Evolutionary conservation across 2,113 vertebrate genomes (phyloP).

Genomic region (Mesitornis unicolor): DNA sequence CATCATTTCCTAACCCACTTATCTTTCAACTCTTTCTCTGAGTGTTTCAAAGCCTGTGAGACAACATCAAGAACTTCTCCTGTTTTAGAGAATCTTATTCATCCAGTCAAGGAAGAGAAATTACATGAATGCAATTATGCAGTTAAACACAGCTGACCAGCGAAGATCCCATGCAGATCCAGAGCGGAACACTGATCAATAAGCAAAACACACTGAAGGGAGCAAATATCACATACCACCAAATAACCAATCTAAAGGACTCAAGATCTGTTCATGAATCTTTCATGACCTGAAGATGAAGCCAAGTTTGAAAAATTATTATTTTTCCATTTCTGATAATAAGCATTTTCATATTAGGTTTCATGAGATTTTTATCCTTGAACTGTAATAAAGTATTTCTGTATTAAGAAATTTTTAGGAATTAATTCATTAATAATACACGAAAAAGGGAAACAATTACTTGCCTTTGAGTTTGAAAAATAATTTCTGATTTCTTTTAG

Average conservation of each 20-base stretch:
- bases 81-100: neutral
- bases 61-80: neutral
- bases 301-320: neutral
- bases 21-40: neutral
- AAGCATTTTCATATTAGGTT: neutral
- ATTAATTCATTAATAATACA: neutral
- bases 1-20: neutral
- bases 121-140: neutral
- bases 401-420: neutral
- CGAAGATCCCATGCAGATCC: neutral
- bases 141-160: neutral
- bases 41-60: neutral
- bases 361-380: neutral
- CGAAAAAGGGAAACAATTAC: neutral
- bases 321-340: conserved; percentile 8
- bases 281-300: neutral
- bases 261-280: neutral
- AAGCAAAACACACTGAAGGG: neutral
- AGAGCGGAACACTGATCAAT: neutral
- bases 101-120: neutral
- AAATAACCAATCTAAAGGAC: neutral
- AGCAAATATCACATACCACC: neutral
- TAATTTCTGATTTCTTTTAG: neutral
- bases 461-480: neutral
- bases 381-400: neutral